phyloP scores from a whole-genome alignment of 2,888 invertebrate genomes.

The Thymelicus acteon region DNA sequence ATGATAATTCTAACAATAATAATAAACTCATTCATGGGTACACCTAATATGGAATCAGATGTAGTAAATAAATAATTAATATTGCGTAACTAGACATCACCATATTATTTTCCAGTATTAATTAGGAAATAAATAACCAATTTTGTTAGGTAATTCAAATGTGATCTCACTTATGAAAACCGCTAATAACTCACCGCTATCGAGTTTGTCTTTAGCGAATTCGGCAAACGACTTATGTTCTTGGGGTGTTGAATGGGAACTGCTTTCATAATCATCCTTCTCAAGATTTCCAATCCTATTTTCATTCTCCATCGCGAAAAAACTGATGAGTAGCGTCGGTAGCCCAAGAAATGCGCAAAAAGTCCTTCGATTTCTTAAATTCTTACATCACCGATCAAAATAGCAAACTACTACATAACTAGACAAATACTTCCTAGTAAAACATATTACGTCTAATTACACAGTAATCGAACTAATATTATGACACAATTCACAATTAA shows the following conservation, averaged over 20 bases:
- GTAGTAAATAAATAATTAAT: too few relatives aligned
- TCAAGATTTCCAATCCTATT: constrained; percentile 64
- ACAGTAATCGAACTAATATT: constrained; percentile 3
- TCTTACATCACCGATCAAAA: constrained; percentile 82
- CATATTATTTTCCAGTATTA: too few relatives aligned
- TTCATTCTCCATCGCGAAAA: constrained; percentile 68
- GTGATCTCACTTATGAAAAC: constrained; percentile 1
- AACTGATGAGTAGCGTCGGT: constrained; percentile 51
- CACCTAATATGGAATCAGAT: too few relatives aligned
- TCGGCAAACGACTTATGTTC: constrained; percentile 78
- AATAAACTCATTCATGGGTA: too few relatives aligned
- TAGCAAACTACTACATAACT: constrained; percentile 48
- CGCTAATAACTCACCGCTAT: constrained; percentile 66
- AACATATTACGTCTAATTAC: constrained; percentile 22
- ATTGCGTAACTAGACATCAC: too few relatives aligned
- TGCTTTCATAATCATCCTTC: constrained; percentile 73
- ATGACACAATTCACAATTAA: constrained; percentile 20
- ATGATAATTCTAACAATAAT: too few relatives aligned
- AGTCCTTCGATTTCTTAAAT: constrained; percentile 59
- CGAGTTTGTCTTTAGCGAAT: constrained; percentile 79
- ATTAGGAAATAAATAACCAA: too few relatives aligned
- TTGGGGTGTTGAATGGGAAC: constrained; percentile 76
- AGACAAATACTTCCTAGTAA: constrained; percentile 39
- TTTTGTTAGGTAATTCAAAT: too few relatives aligned
- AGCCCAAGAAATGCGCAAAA: constrained; percentile 58